Conservation (phyloP, 2,888 invertebrate genomes). For the Cryptus viduatorius region DNA sequence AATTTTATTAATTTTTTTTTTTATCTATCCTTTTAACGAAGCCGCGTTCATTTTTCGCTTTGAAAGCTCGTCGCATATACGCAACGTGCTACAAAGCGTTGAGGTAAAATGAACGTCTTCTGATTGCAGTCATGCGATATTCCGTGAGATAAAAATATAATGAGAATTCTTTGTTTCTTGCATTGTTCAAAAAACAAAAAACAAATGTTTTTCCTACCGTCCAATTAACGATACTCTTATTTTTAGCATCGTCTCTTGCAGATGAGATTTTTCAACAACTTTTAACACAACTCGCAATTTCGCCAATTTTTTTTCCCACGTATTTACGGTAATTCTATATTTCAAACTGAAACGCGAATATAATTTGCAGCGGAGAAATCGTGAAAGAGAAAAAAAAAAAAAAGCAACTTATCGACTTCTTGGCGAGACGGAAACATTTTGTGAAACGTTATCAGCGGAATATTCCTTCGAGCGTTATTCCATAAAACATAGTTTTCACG, state of each 20-base stretch:
- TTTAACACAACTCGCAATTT: not conserved
- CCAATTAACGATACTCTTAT: not conserved
- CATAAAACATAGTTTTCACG: constrained; percentile 16
- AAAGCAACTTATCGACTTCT: not conserved
- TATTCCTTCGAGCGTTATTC: constrained; percentile 23
- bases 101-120: too few species aligned
- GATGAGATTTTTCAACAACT: too few species aligned
- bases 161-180: not conserved
- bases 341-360: not conserved
- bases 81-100: too few species aligned
- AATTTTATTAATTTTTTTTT: too few species aligned
- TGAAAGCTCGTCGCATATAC: too few species aligned
- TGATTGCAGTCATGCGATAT: not conserved
- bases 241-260: not conserved
- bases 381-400: constrained; percentile 8
- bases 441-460: constrained; percentile 30
- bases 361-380: not conserved
- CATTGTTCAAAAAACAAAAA: not conserved
- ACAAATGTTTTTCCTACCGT: not conserved
- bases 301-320: not conserved
- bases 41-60: too few species aligned
- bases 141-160: not conserved
- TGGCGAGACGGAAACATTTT: not conserved
- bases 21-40: too few species aligned
- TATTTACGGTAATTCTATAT: too few species aligned